Conservation (phyloP, 2,888 invertebrate genomes). For the Escarpia spicata region DNA sequence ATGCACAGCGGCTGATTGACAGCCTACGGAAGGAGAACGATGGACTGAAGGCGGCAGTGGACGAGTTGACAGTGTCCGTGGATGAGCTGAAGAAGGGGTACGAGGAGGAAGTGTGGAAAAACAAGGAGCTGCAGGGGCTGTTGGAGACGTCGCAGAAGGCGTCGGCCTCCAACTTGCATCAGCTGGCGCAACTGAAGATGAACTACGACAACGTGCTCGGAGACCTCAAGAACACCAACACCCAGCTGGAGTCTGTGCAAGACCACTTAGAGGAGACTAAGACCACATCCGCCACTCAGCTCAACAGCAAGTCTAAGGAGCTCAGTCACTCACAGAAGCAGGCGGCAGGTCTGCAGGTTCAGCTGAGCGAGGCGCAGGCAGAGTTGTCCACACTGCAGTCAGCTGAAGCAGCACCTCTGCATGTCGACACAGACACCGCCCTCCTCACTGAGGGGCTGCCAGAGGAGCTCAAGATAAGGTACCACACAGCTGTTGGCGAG, state of each 20-base stretch:
- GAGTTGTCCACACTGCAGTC: background rate
- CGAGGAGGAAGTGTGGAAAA: background rate
- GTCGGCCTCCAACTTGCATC: background rate
- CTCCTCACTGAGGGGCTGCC: slow-evolving; percentile 21
- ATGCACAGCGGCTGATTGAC: background rate
- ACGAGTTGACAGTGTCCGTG: slow-evolving; percentile 17
- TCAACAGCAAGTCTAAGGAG: background rate
- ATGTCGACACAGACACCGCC: background rate
- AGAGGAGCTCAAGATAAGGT: background rate
- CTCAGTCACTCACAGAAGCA: background rate
- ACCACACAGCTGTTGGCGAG: slow-evolving; percentile 19
- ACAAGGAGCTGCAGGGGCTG: slow-evolving; percentile 18
- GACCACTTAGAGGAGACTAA: background rate
- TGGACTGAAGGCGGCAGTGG: background rate
- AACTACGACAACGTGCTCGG: background rate
- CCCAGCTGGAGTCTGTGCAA: background rate
- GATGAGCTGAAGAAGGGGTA: background rate
- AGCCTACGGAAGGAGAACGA: background rate
- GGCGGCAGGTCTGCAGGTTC: background rate
- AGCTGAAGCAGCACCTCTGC: background rate
- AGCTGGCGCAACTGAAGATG: background rate
- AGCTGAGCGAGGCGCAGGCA: background rate
- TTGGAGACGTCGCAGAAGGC: background rate
- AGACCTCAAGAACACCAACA: background rate
- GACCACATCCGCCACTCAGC: background rate